Evolutionary conservation across 1,140 invertebrate genomes (phyloP), one percentile per base, ranked within the genome.

Genomic region (Hirudo medicinalis): DNA sequence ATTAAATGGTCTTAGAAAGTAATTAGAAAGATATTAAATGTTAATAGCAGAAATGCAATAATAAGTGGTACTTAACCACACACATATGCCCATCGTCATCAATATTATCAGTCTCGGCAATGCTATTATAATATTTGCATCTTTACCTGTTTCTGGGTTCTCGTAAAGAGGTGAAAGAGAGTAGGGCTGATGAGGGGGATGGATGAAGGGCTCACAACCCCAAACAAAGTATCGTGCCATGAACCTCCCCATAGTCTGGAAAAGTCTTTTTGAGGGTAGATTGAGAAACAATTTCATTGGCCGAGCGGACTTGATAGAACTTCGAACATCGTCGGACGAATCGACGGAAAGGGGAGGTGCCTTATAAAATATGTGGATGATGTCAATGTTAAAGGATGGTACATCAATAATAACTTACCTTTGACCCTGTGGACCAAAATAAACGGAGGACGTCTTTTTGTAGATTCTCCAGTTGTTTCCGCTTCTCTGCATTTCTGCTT

Each of bases 131-230:
- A 54, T 40, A 11, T 49, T 55, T 13, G 67, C 25, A 49, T 60
- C 25, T 49, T 43, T 73, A 76, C 76, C 76, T 74, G 79, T 78
- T 77, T 55, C 75, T 71, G 60, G 72, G 71, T 76, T 72, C 27
- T 75, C 75, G 67, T 79, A 76, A 27, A 80, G 72, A 25, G 76
- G 73, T 22, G 80, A 77, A 54, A 81, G 72, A 13, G 76, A 72
- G 49, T 74, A 72, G 0, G 79, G 76, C 66, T 74, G 76, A 74
- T 80, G 78, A 13, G 79, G 78, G 53, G 79, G 78, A 54, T 76
- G 80, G 67, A 80, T 76, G 74, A 75, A 80, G 32, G 79, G 74
- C 2, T 74, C 72, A 69, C 75, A 72, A 70, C 80, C 79, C 22
- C 22, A 63, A 13, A 32, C 29, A 25, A 63, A 63, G 29, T 63